phyloP scores from a whole-genome alignment of 2,797 vertebrate species.

The Falco biarmicus region DNA sequence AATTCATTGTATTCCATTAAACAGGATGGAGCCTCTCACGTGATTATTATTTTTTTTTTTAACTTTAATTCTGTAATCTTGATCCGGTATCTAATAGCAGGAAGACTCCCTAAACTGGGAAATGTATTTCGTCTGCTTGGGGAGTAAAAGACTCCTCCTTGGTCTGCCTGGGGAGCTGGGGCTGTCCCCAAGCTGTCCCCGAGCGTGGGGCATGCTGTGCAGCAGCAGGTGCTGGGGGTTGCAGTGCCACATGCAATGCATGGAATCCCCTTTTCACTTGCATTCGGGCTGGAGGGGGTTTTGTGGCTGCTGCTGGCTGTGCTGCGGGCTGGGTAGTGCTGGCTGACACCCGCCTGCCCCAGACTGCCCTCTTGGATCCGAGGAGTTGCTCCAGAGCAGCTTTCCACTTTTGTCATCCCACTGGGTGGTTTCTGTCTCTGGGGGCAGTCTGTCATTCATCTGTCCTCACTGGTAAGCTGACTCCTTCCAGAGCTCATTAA shows the following conservation, averaged over 20 bases:
- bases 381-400: not conserved
- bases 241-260: not conserved
- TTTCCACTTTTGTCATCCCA: not conserved
- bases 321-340: not conserved
- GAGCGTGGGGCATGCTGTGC: not conserved
- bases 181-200: not conserved
- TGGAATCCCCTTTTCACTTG: not conserved
- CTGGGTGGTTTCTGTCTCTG: not conserved
- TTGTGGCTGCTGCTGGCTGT: not conserved
- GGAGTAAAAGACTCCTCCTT: not conserved
- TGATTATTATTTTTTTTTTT: not conserved
- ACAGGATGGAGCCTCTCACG: slow-evolving; percentile 1
- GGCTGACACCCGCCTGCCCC: not conserved
- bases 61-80: slow-evolving; percentile 3
- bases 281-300: not conserved
- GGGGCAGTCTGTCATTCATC: not conserved
- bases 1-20: slow-evolving; percentile 31
- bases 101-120: not conserved
- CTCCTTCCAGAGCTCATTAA: not conserved
- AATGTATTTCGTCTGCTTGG: rapidly evolving
- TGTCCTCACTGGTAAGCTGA: not conserved
- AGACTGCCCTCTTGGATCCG: not conserved
- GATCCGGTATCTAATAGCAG: not conserved
- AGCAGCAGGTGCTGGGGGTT: not conserved
- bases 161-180: not conserved